Evolutionary conservation across 2,888 invertebrate genomes (phyloP).

Genomic region (Yponomeuta sedellus): DNA sequence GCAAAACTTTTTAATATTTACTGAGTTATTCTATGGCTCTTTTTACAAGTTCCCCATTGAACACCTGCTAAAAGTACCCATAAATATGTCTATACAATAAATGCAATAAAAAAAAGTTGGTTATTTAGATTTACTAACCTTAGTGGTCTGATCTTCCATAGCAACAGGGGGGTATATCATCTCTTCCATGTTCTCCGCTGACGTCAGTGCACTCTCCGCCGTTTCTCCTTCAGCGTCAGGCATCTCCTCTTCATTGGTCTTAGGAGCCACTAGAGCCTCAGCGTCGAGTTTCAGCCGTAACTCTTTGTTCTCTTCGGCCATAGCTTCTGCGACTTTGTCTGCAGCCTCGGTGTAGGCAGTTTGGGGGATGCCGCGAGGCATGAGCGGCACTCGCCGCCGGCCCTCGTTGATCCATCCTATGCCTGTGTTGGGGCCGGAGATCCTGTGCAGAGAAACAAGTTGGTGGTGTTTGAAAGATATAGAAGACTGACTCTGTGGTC

Average conservation of each 20-base stretch:
- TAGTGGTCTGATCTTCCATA: slow-evolving; percentile 63
- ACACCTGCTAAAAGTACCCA: no score
- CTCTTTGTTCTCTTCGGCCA: slow-evolving; percentile 57
- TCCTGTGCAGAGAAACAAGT: slow-evolving; percentile 45
- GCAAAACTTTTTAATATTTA: no score
- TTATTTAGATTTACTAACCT: slow-evolving; percentile 37
- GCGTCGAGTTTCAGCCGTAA: slow-evolving; percentile 53
- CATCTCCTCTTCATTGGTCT: slow-evolving; percentile 50
- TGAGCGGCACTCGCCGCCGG: slow-evolving; percentile 86
- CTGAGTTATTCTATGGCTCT: no score
- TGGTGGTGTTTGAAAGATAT: no score
- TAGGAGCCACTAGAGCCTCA: slow-evolving; percentile 53
- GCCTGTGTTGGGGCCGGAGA: slow-evolving; percentile 81
- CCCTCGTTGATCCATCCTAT: slow-evolving; percentile 93
- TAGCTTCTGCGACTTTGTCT: slow-evolving; percentile 81
- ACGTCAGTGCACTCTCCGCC: slow-evolving; percentile 40
- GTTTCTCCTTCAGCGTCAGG: slow-evolving; percentile 48
- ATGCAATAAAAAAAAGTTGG: neutral
- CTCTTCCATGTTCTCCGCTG: slow-evolving; percentile 50
- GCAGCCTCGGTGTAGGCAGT: slow-evolving; percentile 90
- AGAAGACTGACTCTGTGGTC: neutral
- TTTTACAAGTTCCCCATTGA: no score
- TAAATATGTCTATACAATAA: no score
- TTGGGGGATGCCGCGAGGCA: slow-evolving; percentile 90
- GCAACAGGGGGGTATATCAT: slow-evolving; percentile 55